A percentile compares a stretch with the other conserved stretches of the same genome.
These are phyloP conservation scores for Ianthella basta DNA, from an alignment of 37 sponge, comb jelly and placozoan genomes.

Conservation along the genomic window DNA sequence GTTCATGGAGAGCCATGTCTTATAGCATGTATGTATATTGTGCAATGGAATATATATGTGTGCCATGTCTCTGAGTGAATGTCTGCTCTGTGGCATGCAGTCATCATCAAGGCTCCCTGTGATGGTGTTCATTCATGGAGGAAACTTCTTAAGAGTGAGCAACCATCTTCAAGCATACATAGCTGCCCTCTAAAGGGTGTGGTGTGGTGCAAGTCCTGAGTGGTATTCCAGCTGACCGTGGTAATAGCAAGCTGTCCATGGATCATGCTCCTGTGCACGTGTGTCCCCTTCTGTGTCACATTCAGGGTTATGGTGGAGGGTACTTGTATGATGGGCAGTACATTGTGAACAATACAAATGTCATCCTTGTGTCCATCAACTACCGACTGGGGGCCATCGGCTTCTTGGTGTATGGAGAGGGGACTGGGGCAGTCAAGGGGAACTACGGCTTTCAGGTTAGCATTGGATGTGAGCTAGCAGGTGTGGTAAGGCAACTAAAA, in stretches of 20 bases:
- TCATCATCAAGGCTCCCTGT: slow-evolving; percentile 66
- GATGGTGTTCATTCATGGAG: slow-evolving; percentile 83
- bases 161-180: neutral
- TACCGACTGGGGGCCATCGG: slow-evolving; percentile 86
- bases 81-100: slow-evolving; percentile 23
- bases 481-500: neutral
- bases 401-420: slow-evolving; percentile 64
- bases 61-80: too few relatives aligned
- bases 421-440: slow-evolving; percentile 37
- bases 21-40: too few relatives aligned
- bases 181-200: too few relatives aligned
- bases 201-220: too few relatives aligned
- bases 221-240: too few relatives aligned
- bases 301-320: slow-evolving; percentile 73
- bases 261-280: too few relatives aligned
- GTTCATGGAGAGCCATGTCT: too few relatives aligned
- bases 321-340: slow-evolving; percentile 73
- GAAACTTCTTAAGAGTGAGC: slow-evolving; percentile 66
- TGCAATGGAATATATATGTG: too few relatives aligned
- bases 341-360: slow-evolving; percentile 66
- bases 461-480: too few relatives aligned
- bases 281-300: neutral
- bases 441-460: slow-evolving; percentile 79
- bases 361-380: slow-evolving; percentile 82
- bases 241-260: too few relatives aligned